These are phyloP conservation scores for Bombyx huttoni DNA, from an alignment of 2,888 invertebrate genomes.

Conservation along the genomic window DNA sequence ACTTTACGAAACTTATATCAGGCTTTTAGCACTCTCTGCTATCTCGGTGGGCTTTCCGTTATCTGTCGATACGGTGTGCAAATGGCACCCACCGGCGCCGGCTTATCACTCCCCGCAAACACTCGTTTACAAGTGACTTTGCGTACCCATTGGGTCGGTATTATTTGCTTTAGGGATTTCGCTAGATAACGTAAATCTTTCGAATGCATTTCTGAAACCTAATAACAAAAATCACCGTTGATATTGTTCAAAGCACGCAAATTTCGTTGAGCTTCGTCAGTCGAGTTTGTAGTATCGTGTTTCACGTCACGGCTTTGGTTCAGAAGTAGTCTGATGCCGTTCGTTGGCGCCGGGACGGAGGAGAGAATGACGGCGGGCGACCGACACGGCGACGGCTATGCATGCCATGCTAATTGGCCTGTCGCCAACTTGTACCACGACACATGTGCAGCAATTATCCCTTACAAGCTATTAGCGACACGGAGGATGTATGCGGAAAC, in stretches of 20 bases:
- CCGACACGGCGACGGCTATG: slow-evolving; percentile 31
- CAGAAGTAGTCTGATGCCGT: slow-evolving; percentile 7
- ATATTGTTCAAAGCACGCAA: slow-evolving; percentile 6
- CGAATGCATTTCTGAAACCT: slow-evolving; percentile 19
- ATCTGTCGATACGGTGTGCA: slow-evolving; percentile 36
- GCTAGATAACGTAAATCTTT: slow-evolving; percentile 39
- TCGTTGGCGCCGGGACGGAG: slow-evolving; percentile 21
- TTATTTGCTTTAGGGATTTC: slow-evolving; percentile 58
- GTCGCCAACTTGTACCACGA: slow-evolving; percentile 49
- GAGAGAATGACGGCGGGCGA: slow-evolving; percentile 28
- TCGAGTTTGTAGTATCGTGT: slow-evolving; percentile 22
- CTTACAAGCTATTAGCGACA: slow-evolving; percentile 61
- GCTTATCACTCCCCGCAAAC: slow-evolving; percentile 61
- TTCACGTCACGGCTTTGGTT: slow-evolving; percentile 26
- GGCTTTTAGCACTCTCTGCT: slow-evolving; percentile 58
- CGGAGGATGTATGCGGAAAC: slow-evolving; percentile 62
- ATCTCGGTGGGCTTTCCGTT: slow-evolving; percentile 39
- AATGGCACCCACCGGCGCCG: slow-evolving; percentile 61
- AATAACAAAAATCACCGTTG: slow-evolving; percentile 17
- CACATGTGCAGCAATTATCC: slow-evolving; percentile 71
- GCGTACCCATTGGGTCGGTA: slow-evolving; percentile 31
- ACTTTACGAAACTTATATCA: slow-evolving; percentile 46
- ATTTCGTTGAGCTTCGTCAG: background rate
- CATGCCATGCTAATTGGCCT: slow-evolving; percentile 64
- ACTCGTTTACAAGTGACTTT: slow-evolving; percentile 56